Evolutionary conservation across 2,113 vertebrate species (phyloP).

Genomic region (Romanogobio albipinnatus): DNA sequence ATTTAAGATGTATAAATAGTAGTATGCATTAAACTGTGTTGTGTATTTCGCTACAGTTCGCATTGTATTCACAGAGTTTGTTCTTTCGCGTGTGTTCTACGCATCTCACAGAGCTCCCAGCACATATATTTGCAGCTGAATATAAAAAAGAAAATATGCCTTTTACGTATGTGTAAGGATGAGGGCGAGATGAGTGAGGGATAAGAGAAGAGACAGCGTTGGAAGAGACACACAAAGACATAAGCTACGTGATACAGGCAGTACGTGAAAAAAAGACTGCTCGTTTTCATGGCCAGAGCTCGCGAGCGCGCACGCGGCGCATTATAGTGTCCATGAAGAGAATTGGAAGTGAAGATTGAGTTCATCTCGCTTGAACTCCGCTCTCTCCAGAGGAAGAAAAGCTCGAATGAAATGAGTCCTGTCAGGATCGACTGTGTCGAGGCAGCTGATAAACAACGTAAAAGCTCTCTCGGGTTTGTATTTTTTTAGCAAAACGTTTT

Average conservation of each 20-base stretch:
- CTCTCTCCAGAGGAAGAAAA: conserved; percentile 70
- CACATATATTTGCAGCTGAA: neutral
- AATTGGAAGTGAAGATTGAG: conserved; percentile 81
- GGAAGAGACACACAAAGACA: neutral
- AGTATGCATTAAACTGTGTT: neutral
- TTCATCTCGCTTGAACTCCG: conserved; percentile 78
- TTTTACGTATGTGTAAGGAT: neutral
- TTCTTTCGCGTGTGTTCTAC: too few species aligned
- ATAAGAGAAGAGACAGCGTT: neutral
- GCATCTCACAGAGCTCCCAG: neutral
- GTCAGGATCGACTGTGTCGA: conserved; percentile 67
- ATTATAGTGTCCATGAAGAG: conserved; percentile 70
- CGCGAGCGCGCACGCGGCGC: conserved; percentile 38
- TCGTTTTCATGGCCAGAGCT: neutral
- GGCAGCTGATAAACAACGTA: conserved; percentile 68
- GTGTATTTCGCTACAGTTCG: neutral
- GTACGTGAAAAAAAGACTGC: neutral
- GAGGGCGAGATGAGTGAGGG: neutral
- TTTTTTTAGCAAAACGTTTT: neutral
- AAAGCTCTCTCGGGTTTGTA: neutral
- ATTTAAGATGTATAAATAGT: neutral
- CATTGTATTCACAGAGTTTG: neutral
- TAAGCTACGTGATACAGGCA: neutral
- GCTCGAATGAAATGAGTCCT: conserved; percentile 71
- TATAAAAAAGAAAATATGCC: too few species aligned